Evolutionary conservation across 2,888 invertebrate species (phyloP), one percentile per base, ranked within the genome.

Genomic region (Uropetala carovei): DNA sequence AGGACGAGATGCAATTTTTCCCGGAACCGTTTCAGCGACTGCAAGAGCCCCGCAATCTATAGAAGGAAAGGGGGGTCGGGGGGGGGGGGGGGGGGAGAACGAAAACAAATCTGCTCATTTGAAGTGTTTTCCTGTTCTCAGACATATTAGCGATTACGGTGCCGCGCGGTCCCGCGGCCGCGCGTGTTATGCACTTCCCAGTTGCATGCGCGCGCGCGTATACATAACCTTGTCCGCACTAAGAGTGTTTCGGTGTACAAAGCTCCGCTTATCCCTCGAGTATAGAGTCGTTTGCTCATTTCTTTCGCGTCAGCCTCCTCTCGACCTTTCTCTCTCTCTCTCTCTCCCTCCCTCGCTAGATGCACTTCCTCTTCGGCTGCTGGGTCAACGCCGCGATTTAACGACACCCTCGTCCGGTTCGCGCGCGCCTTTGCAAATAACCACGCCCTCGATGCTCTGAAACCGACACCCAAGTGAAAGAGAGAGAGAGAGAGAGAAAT

Each of bases 171-270:
- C 43, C 43, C 43, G 43, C 1, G 43, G 5, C 5, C 43, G 3
- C 43, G 43, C 0, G 68, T n/a, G 68, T 68, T n/a, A 68, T 68
- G 68, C 68, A 22, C 68, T 68, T 68, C 68, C 68, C 68, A 68
- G 68, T 68, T 68, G 68, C 68, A 18, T 3, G 68, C 68, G 68
- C 68, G 68, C 18, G 68, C 18, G 68, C 22, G 68, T 68, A n/a
- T 68, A 68, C 68, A 68, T 68, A 68, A 75, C 75, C 75, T 75
- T 75, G 75, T 75, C 75, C 75, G 75, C 75, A 75, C 75, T 75
- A 75, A 75, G 75, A 27, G 75, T 75, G 75, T 75, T 75, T 75
- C 75, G 22, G 22, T 75, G 75, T 75, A 13, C 18, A 27, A 22
- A 27, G 22, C 75, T 27, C 22, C 22, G 68, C 68, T 68, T 68